Evolutionary conservation across 37 sponge, comb jelly and placozoan species (phyloP).

Genomic region (Spongilla lacustris): DNA sequence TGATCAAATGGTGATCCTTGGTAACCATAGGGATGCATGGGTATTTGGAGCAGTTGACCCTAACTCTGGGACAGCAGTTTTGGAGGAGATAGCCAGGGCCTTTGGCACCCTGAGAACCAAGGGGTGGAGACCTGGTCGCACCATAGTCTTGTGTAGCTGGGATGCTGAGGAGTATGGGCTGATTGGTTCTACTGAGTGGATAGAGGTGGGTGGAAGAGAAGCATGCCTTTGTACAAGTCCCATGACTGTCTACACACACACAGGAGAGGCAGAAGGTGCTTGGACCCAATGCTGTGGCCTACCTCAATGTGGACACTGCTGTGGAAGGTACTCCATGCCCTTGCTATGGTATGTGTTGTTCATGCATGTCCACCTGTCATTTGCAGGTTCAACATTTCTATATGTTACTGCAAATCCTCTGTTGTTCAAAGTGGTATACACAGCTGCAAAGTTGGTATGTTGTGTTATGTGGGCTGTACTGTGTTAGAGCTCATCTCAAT

Average conservation of each 20-base stretch:
- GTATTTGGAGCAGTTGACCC: constrained; percentile 92
- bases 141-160: constrained; percentile 89
- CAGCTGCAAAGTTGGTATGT: constrained; percentile 17
- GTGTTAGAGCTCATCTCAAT: not conserved
- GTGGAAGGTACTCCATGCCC: constrained; percentile 32
- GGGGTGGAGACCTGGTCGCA: constrained; percentile 92
- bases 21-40: constrained; percentile 97
- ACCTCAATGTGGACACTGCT: constrained; percentile 82
- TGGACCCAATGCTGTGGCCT: constrained; percentile 64
- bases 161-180: constrained; percentile 95
- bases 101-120: constrained; percentile 46
- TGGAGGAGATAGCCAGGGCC: constrained; percentile 74
- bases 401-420: constrained; percentile 25
- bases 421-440: constrained; percentile 4
- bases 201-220: constrained; percentile 57
- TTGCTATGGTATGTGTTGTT: too few species aligned
- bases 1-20: constrained; percentile 77
- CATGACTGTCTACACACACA: too few species aligned
- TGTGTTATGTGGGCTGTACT: too few species aligned
- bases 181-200: constrained; percentile 92
- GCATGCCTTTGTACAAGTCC: too few species aligned
- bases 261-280: constrained; percentile 56
- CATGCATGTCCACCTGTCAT: too few species aligned
- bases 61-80: constrained; percentile 85
- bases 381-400: not conserved